phyloP scores from a whole-genome alignment of 92 coral and sea anemone genomes.

The Porites rus region DNA sequence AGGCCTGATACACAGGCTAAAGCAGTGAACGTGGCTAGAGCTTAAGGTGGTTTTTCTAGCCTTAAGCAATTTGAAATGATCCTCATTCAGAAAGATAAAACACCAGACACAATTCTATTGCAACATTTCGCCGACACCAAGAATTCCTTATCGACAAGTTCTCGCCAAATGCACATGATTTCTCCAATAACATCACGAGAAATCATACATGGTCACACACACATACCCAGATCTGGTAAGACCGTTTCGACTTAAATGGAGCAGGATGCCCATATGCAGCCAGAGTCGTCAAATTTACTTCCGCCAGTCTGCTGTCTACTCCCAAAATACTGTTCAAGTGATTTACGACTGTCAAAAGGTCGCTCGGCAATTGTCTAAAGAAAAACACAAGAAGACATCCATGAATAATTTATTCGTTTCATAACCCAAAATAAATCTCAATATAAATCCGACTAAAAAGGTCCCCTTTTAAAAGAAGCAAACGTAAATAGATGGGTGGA shows the following conservation, averaged over 20 bases:
- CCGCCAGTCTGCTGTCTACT: constrained; percentile 73
- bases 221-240: constrained; percentile 72
- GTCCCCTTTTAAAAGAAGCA: too few relatives aligned
- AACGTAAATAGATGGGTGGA: too few relatives aligned
- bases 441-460: too few relatives aligned
- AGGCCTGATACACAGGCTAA: too few relatives aligned
- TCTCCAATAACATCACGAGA: too few relatives aligned
- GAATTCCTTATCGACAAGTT: too few relatives aligned
- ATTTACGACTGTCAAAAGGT: constrained; percentile 66
- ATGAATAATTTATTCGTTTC: too few relatives aligned
- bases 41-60: background rate
- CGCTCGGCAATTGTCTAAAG: constrained; percentile 66
- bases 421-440: too few relatives aligned
- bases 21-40: background rate
- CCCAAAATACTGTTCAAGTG: constrained; percentile 71
- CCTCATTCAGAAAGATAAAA: background rate
- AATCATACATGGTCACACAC: background rate
- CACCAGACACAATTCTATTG: background rate
- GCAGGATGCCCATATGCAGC: constrained; percentile 75
- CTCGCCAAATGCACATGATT: too few relatives aligned
- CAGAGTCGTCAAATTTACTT: constrained; percentile 49
- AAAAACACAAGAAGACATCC: background rate
- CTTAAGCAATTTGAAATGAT: background rate
- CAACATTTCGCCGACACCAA: background rate
- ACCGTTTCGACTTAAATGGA: constrained; percentile 57